A percentile compares a stretch with the other conserved stretches of the same genome.
Evolutionary conservation across 2,797 vertebrate species (phyloP).

Genomic region (Chromis chromis): DNA sequence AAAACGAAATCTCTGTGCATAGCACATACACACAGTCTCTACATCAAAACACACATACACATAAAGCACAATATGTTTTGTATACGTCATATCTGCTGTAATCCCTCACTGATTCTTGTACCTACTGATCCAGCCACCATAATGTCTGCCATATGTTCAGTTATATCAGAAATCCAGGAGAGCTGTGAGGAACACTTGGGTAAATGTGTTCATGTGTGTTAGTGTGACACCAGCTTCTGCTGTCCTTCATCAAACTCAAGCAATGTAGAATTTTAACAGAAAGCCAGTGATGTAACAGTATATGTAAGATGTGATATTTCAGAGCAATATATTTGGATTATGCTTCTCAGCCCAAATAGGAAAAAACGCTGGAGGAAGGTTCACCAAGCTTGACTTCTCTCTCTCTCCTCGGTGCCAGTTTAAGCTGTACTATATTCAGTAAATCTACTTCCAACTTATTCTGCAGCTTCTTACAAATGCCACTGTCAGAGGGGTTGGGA

Average conservation of each 20-base stretch:
- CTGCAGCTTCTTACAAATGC: conserved; percentile 67
- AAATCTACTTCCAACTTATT: conserved; percentile 78
- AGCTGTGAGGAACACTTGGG: not conserved
- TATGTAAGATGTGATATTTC: conserved; percentile 62
- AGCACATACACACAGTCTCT: conserved; percentile 17
- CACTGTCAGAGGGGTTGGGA: conserved; percentile 64
- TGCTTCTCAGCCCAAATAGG: conserved; percentile 48
- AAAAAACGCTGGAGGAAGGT: conserved; percentile 57
- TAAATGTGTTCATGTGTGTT: not conserved
- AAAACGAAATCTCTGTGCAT: conserved; percentile 31
- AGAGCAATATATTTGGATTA: conserved; percentile 72
- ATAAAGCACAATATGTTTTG: conserved; percentile 6
- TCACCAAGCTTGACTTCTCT: conserved; percentile 62
- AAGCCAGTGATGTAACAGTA: conserved; percentile 62
- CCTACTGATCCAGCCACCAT: conserved; percentile 7
- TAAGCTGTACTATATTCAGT: conserved; percentile 76
- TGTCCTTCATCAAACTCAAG: conserved; percentile 47
- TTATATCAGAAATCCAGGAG: not conserved
- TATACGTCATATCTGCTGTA: conserved; percentile 13
- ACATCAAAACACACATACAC: not conserved
- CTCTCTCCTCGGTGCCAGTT: conserved; percentile 58
- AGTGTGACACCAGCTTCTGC: conserved; percentile 12
- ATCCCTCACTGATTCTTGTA: conserved; percentile 19
- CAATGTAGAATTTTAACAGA: conserved; percentile 42
- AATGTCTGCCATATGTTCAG: conserved; percentile 13